A percentile compares a stretch with the other conserved stretches of the same genome.
These are phyloP conservation scores for Drosophila simulans DNA, from an alignment of 1,140 invertebrate genomes.

Conservation along the genomic window DNA sequence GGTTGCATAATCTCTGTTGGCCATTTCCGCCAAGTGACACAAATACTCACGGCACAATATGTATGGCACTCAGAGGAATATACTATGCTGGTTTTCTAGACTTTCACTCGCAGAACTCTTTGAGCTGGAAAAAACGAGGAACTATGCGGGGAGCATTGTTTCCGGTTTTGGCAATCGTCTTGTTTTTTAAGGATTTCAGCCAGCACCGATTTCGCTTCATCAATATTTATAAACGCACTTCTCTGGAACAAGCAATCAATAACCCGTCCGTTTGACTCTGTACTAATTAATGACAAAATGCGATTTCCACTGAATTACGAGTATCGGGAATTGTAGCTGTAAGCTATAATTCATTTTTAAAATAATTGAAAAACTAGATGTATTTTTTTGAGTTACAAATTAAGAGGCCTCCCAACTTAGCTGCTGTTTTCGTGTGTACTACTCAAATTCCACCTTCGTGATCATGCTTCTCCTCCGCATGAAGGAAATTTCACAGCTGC, in stretches of 20 bases:
- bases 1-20: conserved; percentile 47
- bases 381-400: background rate
- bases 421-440: conserved; percentile 26
- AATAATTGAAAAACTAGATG: background rate
- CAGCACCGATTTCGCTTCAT: conserved; percentile 32
- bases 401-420: background rate
- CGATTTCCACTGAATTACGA: background rate
- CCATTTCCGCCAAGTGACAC: conserved; percentile 53
- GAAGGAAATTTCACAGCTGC: conserved; percentile 45
- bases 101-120: conserved; percentile 36
- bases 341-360: background rate
- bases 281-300: background rate
- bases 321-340: background rate
- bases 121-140: background rate
- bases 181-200: conserved; percentile 25
- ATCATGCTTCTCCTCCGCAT: conserved; percentile 22
- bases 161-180: background rate
- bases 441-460: conserved; percentile 29
- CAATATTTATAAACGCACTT: conserved; percentile 21
- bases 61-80: background rate
- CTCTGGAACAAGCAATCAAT: background rate
- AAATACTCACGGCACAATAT: conserved; percentile 17
- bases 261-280: background rate
- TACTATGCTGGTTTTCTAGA: background rate
- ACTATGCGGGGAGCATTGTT: background rate